Evolutionary conservation across 2,888 invertebrate species (phyloP), one percentile per base, ranked within the genome.

Genomic region (Leptinotarsa haldemani): DNA sequence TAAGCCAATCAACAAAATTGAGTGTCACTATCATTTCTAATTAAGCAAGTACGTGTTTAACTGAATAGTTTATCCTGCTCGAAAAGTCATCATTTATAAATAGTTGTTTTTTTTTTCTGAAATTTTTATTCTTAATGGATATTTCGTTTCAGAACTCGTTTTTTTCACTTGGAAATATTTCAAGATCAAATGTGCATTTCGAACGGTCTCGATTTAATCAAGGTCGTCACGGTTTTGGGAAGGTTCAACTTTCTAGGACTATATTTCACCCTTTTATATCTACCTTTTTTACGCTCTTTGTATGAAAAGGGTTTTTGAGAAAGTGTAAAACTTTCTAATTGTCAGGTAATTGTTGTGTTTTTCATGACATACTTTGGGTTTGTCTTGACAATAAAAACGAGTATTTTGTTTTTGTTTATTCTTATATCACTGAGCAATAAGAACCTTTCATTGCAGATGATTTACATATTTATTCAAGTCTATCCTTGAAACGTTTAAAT

Each of bases 241-340:
- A 1, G 12, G 16, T 30, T 16, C 25, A 61, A n/a, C 61, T 61
- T 61, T 61, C 61, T 61, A 61, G 1, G 16, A 30, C n/a, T 61
- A 9, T n/a, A 61, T 30, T 61, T 16, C 61, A 61, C 61, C 61
- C 61, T 61, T 61, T 61, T 30, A 61, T 5, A 3, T 25, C 16
- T 25, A 61, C 40, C 40, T 61, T 61, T 61, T 61, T 61, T 61
- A 61, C 30, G 16, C 25, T 61, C 30, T 25, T 61, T 61, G 16
- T 30, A 7, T 16, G 18, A 61, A 61, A 61, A 61, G 40, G 61
- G 61, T 61, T 61, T 61, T 61, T 61, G 5, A 61, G 61, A 61
- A 61, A 61, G 61, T 61, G 3, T 13, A 15, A 3, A 4, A 61
- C 61, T 61, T 61, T 61, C 61, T 61, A 3, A 7, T 40, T 40